These are phyloP conservation scores for Brachyopa scutellaris DNA, from an alignment of 2,888 invertebrate species.

Conservation along the genomic window DNA sequence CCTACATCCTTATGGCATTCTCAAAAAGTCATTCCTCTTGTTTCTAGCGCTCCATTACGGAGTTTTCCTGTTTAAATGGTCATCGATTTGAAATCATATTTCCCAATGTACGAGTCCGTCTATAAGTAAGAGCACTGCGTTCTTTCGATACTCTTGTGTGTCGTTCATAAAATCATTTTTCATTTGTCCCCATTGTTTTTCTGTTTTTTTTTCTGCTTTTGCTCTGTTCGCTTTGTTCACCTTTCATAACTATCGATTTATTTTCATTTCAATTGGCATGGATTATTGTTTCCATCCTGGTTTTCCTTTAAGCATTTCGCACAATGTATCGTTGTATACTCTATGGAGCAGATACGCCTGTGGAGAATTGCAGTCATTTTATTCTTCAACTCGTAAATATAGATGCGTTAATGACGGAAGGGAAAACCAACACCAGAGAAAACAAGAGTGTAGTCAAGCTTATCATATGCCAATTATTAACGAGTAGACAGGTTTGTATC, in stretches of 20 bases:
- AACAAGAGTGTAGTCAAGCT: too few relatives aligned
- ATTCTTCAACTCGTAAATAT: too few relatives aligned
- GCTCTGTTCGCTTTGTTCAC: too few relatives aligned
- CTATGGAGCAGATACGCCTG: neutral
- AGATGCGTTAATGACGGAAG: too few relatives aligned
- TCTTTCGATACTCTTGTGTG: neutral
- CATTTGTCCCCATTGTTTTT: conserved; percentile 16
- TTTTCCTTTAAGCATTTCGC: conserved; percentile 5
- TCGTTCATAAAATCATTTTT: conserved; percentile 23
- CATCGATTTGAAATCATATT: conserved; percentile 16
- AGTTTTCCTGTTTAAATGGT: neutral
- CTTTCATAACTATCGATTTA: conserved; percentile 35
- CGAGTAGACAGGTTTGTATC: too few relatives aligned
- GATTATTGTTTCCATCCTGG: too few relatives aligned
- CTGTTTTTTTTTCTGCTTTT: too few relatives aligned
- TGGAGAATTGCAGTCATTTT: too few relatives aligned
- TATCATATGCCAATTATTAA: too few relatives aligned
- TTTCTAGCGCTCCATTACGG: neutral
- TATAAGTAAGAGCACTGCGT: too few relatives aligned
- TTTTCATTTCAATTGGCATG: conserved; percentile 21
- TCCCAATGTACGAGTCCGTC: too few relatives aligned
- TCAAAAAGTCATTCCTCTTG: conserved; percentile 2
- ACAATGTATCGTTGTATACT: neutral
- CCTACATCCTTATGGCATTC: conserved; percentile 15
- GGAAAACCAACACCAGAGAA: too few relatives aligned